Evolutionary conservation across 2,797 vertebrate species (phyloP).

Genomic region (Typhlichthys subterraneus): DNA sequence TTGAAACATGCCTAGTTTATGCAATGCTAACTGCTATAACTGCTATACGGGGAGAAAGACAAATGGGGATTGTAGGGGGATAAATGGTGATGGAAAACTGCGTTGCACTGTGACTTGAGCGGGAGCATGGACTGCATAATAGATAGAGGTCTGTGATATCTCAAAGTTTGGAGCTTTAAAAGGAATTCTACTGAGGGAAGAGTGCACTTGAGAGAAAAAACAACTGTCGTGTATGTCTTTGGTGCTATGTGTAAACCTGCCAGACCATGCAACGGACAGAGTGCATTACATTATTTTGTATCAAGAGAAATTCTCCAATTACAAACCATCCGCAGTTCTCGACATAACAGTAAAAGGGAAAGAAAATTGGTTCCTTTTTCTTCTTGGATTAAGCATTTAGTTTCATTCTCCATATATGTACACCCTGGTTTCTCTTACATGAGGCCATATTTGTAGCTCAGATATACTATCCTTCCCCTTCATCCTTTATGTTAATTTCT

Average conservation of each 20-base stretch:
- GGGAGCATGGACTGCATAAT: slow-evolving; percentile 29
- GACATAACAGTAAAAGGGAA: not conserved
- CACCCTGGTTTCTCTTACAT: not conserved
- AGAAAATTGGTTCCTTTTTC: slow-evolving; percentile 35
- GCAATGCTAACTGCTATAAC: slow-evolving; percentile 4
- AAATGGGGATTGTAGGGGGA: slow-evolving; percentile 1
- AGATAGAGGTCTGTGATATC: slow-evolving; percentile 31
- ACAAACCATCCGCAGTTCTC: not conserved
- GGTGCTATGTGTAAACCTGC: slow-evolving; percentile 22
- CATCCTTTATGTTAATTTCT: slow-evolving; percentile 24
- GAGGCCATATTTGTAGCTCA: slow-evolving; percentile 16
- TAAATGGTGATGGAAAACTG: not conserved
- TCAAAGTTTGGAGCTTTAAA: slow-evolving; percentile 24
- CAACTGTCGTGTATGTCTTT: slow-evolving; percentile 6
- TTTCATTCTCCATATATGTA: slow-evolving; percentile 7
- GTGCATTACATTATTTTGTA: slow-evolving; percentile 25
- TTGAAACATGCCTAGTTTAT: slow-evolving; percentile 5
- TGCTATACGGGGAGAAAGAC: slow-evolving; percentile 12
- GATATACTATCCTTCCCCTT: slow-evolving; percentile 25
- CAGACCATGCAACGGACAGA: slow-evolving; percentile 6
- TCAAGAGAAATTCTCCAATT: slow-evolving; percentile 26
- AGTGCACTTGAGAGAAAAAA: slow-evolving; percentile 7
- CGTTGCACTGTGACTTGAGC: slow-evolving; percentile 10
- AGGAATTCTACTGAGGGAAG: slow-evolving; percentile 41
- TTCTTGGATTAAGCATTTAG: slow-evolving; percentile 4